Base-by-base conservation (phyloP, 2,113 vertebrate genomes). In the Spermophilus dauricus region DNA sequence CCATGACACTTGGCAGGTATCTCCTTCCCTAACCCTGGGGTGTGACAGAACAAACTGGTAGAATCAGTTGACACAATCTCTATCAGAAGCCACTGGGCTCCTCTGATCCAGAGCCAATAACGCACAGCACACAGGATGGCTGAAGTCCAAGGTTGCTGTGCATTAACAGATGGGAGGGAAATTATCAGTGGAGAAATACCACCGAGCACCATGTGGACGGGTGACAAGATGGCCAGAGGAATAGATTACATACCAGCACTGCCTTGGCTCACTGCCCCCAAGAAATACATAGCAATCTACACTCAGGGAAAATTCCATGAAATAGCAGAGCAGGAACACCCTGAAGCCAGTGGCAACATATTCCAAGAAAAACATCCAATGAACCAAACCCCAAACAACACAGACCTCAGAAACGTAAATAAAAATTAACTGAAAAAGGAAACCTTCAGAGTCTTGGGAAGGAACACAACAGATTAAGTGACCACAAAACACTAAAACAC, bases 401-500 rank as follows among this genome's bases (percentile, higher is more conserved):
- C 48, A 97, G 98, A 98, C 97, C 97, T 98, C 98, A 98, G 97
- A 97, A 99, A 98, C 0, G 0, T 98, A 99, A 99, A 98, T 97
- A 98, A 98, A 98, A 98, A 98, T 32, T 95, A 97, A 92, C 81
- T 97, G 97, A 96, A 98, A 97, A 98, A 98, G 97, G 94, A 98
- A 98, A 76, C 81, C 81, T 98, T 97, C 2, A 63, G 98, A 98
- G 97, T 92, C 97, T 51, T 96, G 96, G 94, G 98, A 98, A 97
- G 96, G 87, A 96, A 95, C 93, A 98, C 89, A 97, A 96, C 94
- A 97, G 97, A 81, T 98, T 96, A 98, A 98, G 97, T 96, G 95
- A 97, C 96, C 89, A 26, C 92, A 94, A 95, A 92, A 82, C 89
- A 80, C 95, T 95, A 96, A 98, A 98, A 97, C 75, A 92, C 97